Evolutionary conservation across 2,797 vertebrate genomes (phyloP), one percentile per base, ranked within the genome.

Genomic region (Enteromius thamalakanensis): DNA sequence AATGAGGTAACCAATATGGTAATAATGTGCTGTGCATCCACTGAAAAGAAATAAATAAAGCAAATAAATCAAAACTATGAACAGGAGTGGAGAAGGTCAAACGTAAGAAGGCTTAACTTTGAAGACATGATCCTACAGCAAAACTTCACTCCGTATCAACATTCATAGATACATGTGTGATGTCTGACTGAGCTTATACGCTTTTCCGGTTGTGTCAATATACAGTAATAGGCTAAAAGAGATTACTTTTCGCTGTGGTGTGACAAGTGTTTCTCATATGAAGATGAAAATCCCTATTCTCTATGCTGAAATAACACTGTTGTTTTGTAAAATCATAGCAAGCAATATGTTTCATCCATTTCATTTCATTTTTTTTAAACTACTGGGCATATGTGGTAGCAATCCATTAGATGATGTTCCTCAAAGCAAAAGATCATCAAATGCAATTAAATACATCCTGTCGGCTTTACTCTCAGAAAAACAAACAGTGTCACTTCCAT

Each of bases 211-310:
- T 40, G 58, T 75, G 74, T 83, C 72, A 58, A 47, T 69, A n/a
- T 49, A 67, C 49, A 60, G 64, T 42, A 68, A 51, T 51, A 10
- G 40, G 53, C 32, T 65, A 40, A 65, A 19, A 42, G 42, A 85
- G 68, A 85, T 77, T 60, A 77, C 74, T 62, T 78, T 81, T 83
- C 47, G 17, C 53, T 49, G 47, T 70, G 65, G 76, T 76, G 49
- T 64, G 62, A 83, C 75, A 83, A 49, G 64, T 69, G 74, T 83
- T 64, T 55, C 47, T 82, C 34, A n/a, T 40, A 67, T 19, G 10
- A 76, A 76, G 47, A 76, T 32, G 62, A 55, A 82, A 82, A 65
- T 75, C 29, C 70, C 3, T 32, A 51, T 55, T 8, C 58, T 64
- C n/a, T 47, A 58, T 49, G 47, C 34, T 9, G 71, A 76, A 82